A percentile compares a stretch with the other conserved stretches of the same genome.
Evolutionary conservation across 1,140 invertebrate genomes (phyloP).

Genomic region (Sarcophaga bullata): DNA sequence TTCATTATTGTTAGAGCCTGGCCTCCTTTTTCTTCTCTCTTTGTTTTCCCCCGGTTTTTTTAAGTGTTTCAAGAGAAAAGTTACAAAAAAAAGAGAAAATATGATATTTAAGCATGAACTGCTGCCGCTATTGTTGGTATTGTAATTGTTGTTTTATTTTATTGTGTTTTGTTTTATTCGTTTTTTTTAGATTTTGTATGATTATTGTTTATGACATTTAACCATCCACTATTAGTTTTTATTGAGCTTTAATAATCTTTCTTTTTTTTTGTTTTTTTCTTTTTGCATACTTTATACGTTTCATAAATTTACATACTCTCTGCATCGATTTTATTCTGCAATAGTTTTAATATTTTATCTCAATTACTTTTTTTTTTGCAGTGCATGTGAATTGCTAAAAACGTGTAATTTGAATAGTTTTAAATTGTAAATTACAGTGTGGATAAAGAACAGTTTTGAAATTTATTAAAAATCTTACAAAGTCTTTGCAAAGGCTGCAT

Average conservation of each 20-base stretch:
- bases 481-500: no score
- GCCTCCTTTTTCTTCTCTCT: no score
- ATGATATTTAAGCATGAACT: background rate
- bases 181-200: background rate
- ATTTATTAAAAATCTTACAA: no score
- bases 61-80: background rate
- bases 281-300: background rate
- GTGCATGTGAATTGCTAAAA: no score
- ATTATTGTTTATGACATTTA: slow-evolving; percentile 20
- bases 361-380: background rate
- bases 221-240: slow-evolving; percentile 14
- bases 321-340: background rate
- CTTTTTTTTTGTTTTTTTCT: background rate
- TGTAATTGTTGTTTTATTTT: background rate
- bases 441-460: no score
- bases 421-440: no score
- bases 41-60: background rate
- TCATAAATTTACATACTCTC: background rate
- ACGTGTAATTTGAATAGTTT: no score
- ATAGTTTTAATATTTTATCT: slow-evolving; percentile 4
- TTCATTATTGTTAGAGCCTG: background rate
- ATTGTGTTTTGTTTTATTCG: background rate
- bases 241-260: background rate
- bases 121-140: background rate
- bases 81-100: background rate